Base-by-base conservation (phyloP, 2,888 invertebrate species). In the Steinernema scapterisci region DNA sequence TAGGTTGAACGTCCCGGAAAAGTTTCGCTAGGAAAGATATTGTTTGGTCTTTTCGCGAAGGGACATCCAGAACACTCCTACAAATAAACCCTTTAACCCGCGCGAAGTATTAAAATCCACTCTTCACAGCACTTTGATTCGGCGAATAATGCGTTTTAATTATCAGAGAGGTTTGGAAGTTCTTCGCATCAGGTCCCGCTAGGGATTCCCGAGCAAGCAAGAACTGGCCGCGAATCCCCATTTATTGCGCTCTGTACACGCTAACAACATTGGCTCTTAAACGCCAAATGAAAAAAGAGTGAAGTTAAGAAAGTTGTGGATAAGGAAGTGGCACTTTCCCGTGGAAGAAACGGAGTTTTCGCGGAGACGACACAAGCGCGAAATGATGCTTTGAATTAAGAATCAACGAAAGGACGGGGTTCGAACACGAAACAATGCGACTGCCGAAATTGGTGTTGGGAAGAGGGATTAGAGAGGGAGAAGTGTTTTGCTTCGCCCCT, bases 401-500 rank as follows among this genome's bases (percentile, higher is more conserved):
- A 16, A 63, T 63, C 31, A 63, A 27, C 31, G 11, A 31, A 19
- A 27, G 27, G 19, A 38, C 31, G 27, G 3, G 31, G 9, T 11
- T 63, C 16, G 6, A 7, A 63, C 31, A 25, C 25, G 31, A 38
- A 27, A 63, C 63, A 63, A 63, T 63, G 27, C 27, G 27, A 63
- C 31, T 16, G 25, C 38, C 63, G 63, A 63, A 63, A 31, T 63
- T 63, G 63, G 63, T 63, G 63, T 25, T 63, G 63, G 63, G 16
- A 63, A 63, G 63, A 27, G 19, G 63, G 63, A 63, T 63, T 63
- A 63, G 38, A 31, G 63, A 16, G 63, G 9, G 63, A 21, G 63
- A 63, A 63, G 63, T 63, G 63, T 63, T 63, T 63, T 63, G 63
- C 52, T 52, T 52, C 23, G 52, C 63, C 63, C 63, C n/a, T 19